Percentiles rank a stretch among this genome's conserved stretches.
Conservation (phyloP, 2,113 vertebrate genomes). For the Gasterosteus nipponicus region DNA sequence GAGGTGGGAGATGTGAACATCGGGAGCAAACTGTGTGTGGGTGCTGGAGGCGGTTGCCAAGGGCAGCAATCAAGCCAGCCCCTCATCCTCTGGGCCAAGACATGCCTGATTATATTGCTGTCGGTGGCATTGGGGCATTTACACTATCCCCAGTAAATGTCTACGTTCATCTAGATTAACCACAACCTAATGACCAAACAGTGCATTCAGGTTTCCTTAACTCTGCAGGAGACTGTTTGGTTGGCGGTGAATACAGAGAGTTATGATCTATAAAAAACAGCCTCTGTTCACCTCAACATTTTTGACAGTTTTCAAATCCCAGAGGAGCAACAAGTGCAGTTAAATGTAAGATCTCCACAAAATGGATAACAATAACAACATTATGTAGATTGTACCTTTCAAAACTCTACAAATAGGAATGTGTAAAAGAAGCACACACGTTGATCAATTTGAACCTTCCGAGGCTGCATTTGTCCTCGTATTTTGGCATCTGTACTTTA, state of each 20-base stretch:
- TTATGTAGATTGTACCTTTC: not conserved
- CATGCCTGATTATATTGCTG: not conserved
- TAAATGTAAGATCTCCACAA: not conserved
- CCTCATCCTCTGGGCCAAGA: slow-evolving; percentile 6
- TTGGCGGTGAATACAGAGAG: slow-evolving; percentile 1
- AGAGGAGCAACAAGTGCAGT: not conserved
- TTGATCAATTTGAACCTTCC: not conserved
- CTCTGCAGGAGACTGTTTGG: slow-evolving; percentile 16
- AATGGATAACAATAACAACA: not conserved
- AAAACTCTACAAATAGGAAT: not conserved
- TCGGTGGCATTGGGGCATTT: slow-evolving; percentile 22
- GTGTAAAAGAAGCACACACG: not conserved
- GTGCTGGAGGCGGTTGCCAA: slow-evolving; percentile 23
- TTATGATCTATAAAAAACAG: slow-evolving; percentile 19
- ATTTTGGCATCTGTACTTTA: slow-evolving; percentile 7
- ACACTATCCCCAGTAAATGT: slow-evolving; percentile 11
- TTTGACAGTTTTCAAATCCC: slow-evolving; percentile 11
- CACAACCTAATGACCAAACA: slow-evolving; percentile 13
- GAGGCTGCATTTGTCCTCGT: slow-evolving; percentile 3
- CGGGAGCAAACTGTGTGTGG: slow-evolving; percentile 1
- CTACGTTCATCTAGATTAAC: slow-evolving; percentile 1
- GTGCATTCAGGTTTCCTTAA: slow-evolving; percentile 2
- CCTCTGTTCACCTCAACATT: not conserved
- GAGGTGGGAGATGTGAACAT: slow-evolving; percentile 31
- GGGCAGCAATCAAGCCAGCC: slow-evolving; percentile 48